Evolutionary conservation across 2,888 invertebrate genomes (phyloP).

Genomic region (Tenodera sinensis): DNA sequence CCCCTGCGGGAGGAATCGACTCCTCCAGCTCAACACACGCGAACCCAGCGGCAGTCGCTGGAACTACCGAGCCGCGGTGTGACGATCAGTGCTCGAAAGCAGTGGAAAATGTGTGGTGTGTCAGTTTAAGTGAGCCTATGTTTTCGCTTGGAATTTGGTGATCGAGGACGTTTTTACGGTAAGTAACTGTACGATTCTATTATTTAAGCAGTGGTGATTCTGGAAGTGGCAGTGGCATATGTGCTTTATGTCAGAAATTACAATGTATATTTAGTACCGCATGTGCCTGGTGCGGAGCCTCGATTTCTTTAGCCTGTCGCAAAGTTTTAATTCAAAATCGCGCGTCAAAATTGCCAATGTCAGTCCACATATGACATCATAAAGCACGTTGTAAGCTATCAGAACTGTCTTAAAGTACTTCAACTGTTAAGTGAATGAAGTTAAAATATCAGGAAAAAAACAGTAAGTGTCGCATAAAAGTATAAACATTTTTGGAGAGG

Average conservation of each 20-base stretch:
- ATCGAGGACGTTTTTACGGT: neutral
- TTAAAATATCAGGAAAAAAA: too few relatives aligned
- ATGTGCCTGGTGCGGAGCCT: neutral
- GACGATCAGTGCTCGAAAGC: slow-evolving; percentile 2
- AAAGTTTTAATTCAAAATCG: neutral
- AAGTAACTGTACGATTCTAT: neutral
- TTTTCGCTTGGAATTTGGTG: neutral
- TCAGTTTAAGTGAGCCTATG: neutral
- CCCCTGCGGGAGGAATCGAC: slow-evolving; percentile 6
- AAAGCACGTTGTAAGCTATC: neutral
- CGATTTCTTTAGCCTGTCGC: neutral
- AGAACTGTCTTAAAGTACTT: neutral
- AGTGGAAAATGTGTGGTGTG: slow-evolving; percentile 6
- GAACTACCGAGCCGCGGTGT: neutral
- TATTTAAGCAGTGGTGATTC: neutral
- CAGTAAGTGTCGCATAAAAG: too few relatives aligned
- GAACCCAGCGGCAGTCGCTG: neutral
- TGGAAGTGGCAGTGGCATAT: neutral
- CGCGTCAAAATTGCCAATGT: neutral
- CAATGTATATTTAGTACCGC: neutral
- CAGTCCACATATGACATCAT: neutral
- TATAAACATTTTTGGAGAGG: too few relatives aligned
- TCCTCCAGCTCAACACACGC: neutral
- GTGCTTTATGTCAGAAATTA: neutral
- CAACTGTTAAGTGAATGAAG: too few relatives aligned